phyloP scores from a whole-genome alignment of 1,140 invertebrate genomes.

The Melanaphis sacchari region DNA sequence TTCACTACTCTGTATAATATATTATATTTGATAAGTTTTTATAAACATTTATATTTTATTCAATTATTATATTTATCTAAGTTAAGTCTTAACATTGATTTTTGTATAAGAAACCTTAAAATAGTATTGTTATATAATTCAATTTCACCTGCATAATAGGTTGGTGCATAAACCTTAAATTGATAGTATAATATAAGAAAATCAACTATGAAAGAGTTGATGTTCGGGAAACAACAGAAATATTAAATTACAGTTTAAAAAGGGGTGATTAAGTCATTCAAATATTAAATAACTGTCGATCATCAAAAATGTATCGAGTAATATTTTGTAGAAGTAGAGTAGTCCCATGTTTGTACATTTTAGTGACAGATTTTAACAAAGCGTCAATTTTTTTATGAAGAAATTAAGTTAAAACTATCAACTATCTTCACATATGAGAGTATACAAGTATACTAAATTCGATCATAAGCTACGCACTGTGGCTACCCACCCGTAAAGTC shows the following conservation, averaged over 20 bases:
- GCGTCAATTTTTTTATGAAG: background rate
- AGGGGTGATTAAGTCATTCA: background rate
- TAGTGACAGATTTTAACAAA: background rate
- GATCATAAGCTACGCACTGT: background rate
- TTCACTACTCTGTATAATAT: background rate
- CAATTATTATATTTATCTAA: background rate
- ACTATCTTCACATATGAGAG: no score
- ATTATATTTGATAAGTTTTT: constrained; percentile 10
- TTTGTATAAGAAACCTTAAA: constrained; percentile 15
- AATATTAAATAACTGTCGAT: background rate
- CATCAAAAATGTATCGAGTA: no score
- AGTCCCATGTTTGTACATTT: no score
- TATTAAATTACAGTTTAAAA: constrained; percentile 42
- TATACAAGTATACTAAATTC: background rate
- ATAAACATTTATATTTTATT: background rate
- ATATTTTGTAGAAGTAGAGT: background rate
- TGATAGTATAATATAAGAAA: constrained; percentile 12
- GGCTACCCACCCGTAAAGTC: background rate
- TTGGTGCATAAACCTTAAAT: background rate
- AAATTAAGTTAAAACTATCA: background rate
- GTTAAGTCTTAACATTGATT: background rate
- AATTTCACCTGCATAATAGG: background rate
- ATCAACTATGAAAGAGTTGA: background rate
- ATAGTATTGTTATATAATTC: background rate
- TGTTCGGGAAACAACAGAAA: background rate